A percentile compares a stretch with the other conserved stretches of the same genome.
Conservation (phyloP, 2,888 invertebrate genomes). For the Beris morrisii region DNA sequence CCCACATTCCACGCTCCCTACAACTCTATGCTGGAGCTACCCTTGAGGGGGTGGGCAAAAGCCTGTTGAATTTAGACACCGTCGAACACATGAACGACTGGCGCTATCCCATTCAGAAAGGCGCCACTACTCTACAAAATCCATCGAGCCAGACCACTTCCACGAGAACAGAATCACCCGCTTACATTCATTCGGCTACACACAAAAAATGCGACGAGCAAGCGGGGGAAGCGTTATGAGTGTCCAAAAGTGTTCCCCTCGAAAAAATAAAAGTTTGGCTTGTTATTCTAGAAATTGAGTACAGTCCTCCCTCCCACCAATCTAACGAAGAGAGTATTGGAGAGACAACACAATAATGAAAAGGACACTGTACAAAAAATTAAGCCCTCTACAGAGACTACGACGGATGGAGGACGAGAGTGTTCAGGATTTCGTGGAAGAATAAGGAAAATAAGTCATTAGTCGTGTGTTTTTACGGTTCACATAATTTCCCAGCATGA, state of each 20-base stretch:
- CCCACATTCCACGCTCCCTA: background rate
- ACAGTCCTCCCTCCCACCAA: conserved; percentile 5
- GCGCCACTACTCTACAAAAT: conserved; percentile 27
- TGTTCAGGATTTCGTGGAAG: conserved; percentile 4
- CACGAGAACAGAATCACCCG: background rate
- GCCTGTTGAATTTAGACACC: conserved; percentile 26
- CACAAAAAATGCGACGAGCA: conserved; percentile 2
- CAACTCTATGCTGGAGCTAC: conserved; percentile 1
- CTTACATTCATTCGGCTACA: background rate
- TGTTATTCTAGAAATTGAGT: conserved; percentile 25
- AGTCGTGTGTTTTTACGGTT: conserved; percentile 15
- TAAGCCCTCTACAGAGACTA: background rate
- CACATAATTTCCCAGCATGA: conserved; percentile 11
- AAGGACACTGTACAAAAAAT: conserved; percentile 18
- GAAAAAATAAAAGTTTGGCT: conserved; percentile 22
- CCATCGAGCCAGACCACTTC: conserved; percentile 16
- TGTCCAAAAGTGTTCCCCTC: background rate
- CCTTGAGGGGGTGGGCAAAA: background rate
- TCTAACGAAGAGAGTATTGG: conserved; percentile 2
- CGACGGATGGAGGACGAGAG: conserved; percentile 10
- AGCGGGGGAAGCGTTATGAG: background rate
- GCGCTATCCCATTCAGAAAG: conserved; percentile 26
- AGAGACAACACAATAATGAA: conserved; percentile 15
- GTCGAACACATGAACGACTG: conserved; percentile 21
- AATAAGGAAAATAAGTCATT: conserved; percentile 17